These are phyloP conservation scores for Notospermus geniculatus DNA, from an alignment of 1,140 invertebrate genomes.

Conservation along the genomic window DNA sequence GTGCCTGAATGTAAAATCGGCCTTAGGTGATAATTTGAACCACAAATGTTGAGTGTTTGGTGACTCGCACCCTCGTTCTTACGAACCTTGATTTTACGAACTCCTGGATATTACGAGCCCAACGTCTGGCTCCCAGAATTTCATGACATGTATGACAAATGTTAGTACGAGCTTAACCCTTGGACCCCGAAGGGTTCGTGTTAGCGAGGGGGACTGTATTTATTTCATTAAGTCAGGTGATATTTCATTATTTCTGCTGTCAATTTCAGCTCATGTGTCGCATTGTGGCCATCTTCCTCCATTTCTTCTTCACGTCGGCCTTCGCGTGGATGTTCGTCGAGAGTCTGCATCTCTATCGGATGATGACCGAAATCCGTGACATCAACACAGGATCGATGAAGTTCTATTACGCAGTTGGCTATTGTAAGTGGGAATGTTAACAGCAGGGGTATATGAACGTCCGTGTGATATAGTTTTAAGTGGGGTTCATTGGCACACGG, in stretches of 20 bases:
- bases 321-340: constrained; percentile 91
- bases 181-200: background rate
- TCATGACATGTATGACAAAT: no score
- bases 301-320: constrained; percentile 86
- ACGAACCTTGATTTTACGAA: no score
- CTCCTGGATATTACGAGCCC: no score
- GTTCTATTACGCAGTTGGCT: constrained; percentile 92
- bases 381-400: constrained; percentile 93
- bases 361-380: constrained; percentile 92
- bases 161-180: no score
- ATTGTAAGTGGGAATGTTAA: constrained; percentile 64
- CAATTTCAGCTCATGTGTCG: constrained; percentile 66
- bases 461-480: no score
- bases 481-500: no score
- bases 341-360: constrained; percentile 87
- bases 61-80: no score
- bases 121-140: no score
- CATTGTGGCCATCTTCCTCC: constrained; percentile 83
- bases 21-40: no score
- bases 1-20: no score
- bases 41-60: no score
- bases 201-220: background rate
- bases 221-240: background rate
- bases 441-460: no score
- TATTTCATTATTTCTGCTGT: background rate